Conservation (phyloP, 2,888 invertebrate species). For the Heliconius ismenius region DNA sequence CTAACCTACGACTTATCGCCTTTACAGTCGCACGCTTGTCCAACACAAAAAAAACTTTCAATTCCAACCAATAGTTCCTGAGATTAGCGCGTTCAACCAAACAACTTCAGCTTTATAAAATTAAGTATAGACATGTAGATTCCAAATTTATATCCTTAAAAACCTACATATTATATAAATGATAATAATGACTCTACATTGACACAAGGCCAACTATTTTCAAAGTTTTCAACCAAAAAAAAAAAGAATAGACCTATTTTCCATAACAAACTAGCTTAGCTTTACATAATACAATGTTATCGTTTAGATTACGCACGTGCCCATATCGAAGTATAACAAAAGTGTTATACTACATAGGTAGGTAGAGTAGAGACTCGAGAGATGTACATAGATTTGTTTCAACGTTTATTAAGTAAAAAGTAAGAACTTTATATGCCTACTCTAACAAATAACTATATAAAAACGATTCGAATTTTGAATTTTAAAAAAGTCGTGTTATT, state of each 20-base stretch:
- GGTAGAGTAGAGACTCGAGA: background rate
- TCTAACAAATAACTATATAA: no score
- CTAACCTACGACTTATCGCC: no score
- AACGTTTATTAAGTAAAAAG: background rate
- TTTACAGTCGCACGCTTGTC: no score
- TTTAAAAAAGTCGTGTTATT: no score
- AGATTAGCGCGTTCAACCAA: no score
- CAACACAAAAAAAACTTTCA: no score
- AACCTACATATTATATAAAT: background rate
- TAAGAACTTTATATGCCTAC: background rate
- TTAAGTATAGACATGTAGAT: background rate
- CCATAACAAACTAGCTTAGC: background rate
- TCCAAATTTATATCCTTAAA: no score
- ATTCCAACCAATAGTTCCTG: no score
- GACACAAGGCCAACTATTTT: constrained; percentile 1
- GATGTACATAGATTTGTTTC: no score
- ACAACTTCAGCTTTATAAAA: background rate
- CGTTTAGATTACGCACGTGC: constrained; percentile 35
- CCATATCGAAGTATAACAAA: constrained; percentile 22
- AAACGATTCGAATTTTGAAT: no score
- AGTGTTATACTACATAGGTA: background rate
- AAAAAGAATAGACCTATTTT: background rate
- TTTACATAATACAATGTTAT: constrained; percentile 32
- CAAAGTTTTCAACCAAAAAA: constrained; percentile 1
- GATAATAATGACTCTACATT: background rate